Conservation (phyloP, 92 coral and sea anemone species). For the Metridium senile region DNA sequence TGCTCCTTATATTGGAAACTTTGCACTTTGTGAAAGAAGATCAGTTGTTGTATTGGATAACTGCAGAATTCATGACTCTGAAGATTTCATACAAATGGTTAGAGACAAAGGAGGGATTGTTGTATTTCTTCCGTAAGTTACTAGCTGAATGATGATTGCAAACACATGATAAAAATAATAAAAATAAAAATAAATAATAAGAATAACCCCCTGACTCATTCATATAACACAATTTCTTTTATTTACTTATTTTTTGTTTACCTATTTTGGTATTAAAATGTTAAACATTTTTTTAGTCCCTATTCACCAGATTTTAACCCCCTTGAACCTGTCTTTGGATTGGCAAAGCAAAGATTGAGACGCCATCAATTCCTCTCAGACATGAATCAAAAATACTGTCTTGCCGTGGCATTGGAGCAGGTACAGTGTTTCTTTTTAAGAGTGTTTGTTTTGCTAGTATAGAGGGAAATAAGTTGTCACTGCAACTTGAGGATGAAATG, state of each 20-base stretch:
- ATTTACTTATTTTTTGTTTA: not conserved
- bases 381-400: conserved; percentile 46
- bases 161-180: not conserved
- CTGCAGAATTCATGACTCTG: conserved; percentile 44
- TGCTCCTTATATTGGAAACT: conserved; percentile 36
- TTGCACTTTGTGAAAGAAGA: conserved; percentile 35
- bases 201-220: not conserved
- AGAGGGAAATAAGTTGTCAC: too few species aligned
- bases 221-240: not conserved
- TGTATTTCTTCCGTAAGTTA: conserved; percentile 45
- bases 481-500: too few species aligned
- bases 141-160: too few species aligned
- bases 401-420: conserved; percentile 50
- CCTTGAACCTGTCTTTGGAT: conserved; percentile 36
- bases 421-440: conserved; percentile 18
- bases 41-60: conserved; percentile 47
- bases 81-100: conserved; percentile 19
- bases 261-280: not conserved
- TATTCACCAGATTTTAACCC: conserved; percentile 58
- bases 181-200: not conserved
- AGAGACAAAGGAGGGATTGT: conserved; percentile 43
- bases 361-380: conserved; percentile 30
- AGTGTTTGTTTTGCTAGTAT: too few species aligned
- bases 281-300: conserved; percentile 31
- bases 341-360: conserved; percentile 42